phyloP scores from a whole-genome alignment of 2,797 vertebrate genomes.

The Sebastes cheni region DNA sequence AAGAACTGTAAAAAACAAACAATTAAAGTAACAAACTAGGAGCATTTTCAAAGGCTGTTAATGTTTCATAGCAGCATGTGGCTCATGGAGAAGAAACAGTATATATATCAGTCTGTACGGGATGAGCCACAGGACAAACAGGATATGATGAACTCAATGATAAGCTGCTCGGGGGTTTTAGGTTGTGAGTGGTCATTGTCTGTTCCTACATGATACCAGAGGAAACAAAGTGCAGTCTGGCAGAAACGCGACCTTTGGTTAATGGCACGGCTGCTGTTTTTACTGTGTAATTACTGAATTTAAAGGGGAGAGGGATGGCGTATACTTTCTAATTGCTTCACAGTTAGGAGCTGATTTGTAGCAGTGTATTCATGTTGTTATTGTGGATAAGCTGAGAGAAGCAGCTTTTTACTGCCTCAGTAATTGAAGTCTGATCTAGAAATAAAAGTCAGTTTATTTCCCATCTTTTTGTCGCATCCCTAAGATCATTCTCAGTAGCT shows the following conservation, averaged over 20 bases:
- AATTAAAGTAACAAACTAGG: conserved; percentile 25
- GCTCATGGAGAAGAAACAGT: conserved; percentile 4
- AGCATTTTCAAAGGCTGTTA: conserved; percentile 22
- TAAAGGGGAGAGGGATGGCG: conserved; percentile 24
- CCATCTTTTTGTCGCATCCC: neutral
- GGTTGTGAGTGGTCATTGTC: conserved; percentile 15
- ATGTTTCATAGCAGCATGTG: conserved; percentile 5
- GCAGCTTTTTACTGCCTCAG: conserved; percentile 30
- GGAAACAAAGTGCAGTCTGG: conserved; percentile 36
- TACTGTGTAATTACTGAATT: conserved; percentile 66
- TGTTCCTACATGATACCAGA: conserved; percentile 30
- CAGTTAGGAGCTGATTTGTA: conserved; percentile 33
- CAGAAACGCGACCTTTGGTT: conserved; percentile 54
- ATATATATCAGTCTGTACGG: conserved; percentile 5
- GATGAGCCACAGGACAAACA: conserved; percentile 26
- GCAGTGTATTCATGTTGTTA: conserved; percentile 33
- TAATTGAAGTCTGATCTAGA: neutral
- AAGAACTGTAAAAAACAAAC: neutral
- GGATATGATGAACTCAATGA: conserved; percentile 37
- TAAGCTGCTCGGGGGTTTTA: conserved; percentile 33
- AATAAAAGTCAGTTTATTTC: neutral
- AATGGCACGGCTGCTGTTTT: conserved; percentile 66
- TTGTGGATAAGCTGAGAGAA: conserved; percentile 55
- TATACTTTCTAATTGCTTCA: conserved; percentile 20
- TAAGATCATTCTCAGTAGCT: neutral